phyloP scores from a whole-genome alignment of 92 coral and sea anemone species.

The Umimayanthus kanabou region DNA sequence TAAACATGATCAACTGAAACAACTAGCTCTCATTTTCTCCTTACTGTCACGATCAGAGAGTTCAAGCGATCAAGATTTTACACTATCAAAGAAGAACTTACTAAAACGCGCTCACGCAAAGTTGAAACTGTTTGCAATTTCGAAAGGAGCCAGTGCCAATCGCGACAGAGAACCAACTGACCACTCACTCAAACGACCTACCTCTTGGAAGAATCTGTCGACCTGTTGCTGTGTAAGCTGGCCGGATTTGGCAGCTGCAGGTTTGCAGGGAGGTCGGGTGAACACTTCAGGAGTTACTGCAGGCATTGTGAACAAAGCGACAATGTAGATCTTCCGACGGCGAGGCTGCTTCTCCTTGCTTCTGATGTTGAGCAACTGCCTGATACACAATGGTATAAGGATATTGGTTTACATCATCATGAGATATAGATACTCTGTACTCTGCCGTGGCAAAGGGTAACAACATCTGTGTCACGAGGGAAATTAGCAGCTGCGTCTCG shows the following conservation, averaged over 20 bases:
- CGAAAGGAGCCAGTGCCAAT: too few relatives aligned
- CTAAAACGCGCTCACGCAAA: too few relatives aligned
- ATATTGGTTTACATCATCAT: not conserved
- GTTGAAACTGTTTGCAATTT: too few relatives aligned
- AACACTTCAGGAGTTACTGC: conserved; percentile 52
- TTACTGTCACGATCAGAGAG: too few relatives aligned
- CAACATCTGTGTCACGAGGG: too few relatives aligned
- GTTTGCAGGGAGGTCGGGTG: conserved; percentile 52
- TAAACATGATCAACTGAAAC: too few relatives aligned
- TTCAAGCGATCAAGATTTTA: too few relatives aligned
- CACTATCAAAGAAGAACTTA: too few relatives aligned
- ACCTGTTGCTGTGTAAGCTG: conserved; percentile 62
- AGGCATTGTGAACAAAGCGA: conserved; percentile 34
- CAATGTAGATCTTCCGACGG: not conserved
- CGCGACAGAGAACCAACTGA: too few relatives aligned
- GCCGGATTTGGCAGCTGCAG: conserved; percentile 50
- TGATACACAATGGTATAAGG: not conserved
- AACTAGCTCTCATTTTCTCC: too few relatives aligned
- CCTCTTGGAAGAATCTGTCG: conserved; percentile 68
- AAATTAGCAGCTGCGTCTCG: too few relatives aligned
- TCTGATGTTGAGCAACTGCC: not conserved
- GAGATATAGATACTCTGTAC: not conserved
- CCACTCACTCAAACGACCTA: not conserved
- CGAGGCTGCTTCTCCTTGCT: not conserved
- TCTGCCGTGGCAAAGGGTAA: too few relatives aligned